Evolutionary conservation across 2,888 invertebrate genomes (phyloP), one percentile per base, ranked within the genome.

Genomic region (Nasonia oneida): DNA sequence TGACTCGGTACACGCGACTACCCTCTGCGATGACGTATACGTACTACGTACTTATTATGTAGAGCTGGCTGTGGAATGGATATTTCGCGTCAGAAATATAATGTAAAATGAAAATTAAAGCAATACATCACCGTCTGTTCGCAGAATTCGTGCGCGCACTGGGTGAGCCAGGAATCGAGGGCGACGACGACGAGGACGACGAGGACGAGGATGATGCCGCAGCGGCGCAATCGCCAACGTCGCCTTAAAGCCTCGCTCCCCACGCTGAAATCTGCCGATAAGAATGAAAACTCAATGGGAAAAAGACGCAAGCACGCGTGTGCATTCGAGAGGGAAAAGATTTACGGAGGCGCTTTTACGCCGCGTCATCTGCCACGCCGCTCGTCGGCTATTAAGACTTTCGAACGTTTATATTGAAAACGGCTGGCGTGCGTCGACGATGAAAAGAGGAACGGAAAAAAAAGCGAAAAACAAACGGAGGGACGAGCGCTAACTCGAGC

Each of bases 141-240:
- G 42, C 10, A 97, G 97, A 97, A 94, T 97, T 97, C 91, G 98
- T 97, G 2, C 96, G 97, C 90, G 97, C 98, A 0, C 94, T 98
- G 8, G 97, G 97, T 0, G 97, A 98, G 92, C 97, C 97, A 0
- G 95, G 95, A 33, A 94, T 94, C 81, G 95, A 95, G 86, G 97
- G 97, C 92, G 97, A 97, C 90, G 96, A 96, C 42, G 96, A 96
- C 89, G 96, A 96, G 74, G 96, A 96, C 77, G 97, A 97, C 64
- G 97, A 97, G 95, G 80, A 85, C 14, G 85, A 87, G 78, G 96
- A 96, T 23, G 80, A 80, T 15, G 64, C 67, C 8, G 53, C 73
- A 12, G 70, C 76, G n/a, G 71, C 15, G 61, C 39, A 78, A 73
- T 78, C 78, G n/a, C 73, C 78, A 61, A 71, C 70, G 61, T 33